A percentile compares a stretch with the other conserved stretches of the same genome.
These are phyloP conservation scores for Sminthurinus signatus DNA, from an alignment of 1,140 invertebrate species.

Conservation along the genomic window DNA sequence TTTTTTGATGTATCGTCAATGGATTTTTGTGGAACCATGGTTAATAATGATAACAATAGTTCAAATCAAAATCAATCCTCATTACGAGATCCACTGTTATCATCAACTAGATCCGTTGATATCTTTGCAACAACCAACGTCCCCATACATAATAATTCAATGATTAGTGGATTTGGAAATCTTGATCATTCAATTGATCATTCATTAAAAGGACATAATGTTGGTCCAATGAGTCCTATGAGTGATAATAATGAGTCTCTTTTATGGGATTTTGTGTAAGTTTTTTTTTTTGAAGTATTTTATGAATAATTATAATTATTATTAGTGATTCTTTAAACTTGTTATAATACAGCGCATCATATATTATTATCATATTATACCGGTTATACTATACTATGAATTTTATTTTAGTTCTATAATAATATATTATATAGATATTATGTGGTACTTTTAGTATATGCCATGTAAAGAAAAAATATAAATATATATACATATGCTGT, in stretches of 20 bases:
- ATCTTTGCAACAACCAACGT: conserved; percentile 14
- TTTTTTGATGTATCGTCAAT: conserved; percentile 12
- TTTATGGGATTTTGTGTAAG: conserved; percentile 37
- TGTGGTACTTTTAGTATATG: too few relatives aligned
- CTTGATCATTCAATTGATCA: not conserved
- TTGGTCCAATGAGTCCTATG: conserved; percentile 27
- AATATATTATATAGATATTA: too few relatives aligned
- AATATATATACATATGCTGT: too few relatives aligned
- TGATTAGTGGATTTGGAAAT: conserved; percentile 14
- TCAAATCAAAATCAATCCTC: conserved; percentile 3
- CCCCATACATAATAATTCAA: conserved; percentile 2
- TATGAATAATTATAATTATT: too few relatives aligned
- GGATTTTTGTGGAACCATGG: conserved; percentile 15
- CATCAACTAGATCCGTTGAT: conserved; percentile 23
- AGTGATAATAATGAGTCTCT: conserved; percentile 33
- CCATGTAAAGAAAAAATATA: too few relatives aligned
- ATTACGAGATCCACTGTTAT: conserved; percentile 30
- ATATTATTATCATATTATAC: too few relatives aligned
- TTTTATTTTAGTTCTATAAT: too few relatives aligned
- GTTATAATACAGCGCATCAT: too few relatives aligned
- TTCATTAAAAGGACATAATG: conserved; percentile 14
- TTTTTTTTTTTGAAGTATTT: too few relatives aligned
- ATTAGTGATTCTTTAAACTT: too few relatives aligned
- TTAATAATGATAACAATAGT: conserved; percentile 10
- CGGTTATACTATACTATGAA: too few relatives aligned